These are phyloP conservation scores for Trinectes maculatus DNA, from an alignment of 2,113 vertebrate species.

Conservation along the genomic window DNA sequence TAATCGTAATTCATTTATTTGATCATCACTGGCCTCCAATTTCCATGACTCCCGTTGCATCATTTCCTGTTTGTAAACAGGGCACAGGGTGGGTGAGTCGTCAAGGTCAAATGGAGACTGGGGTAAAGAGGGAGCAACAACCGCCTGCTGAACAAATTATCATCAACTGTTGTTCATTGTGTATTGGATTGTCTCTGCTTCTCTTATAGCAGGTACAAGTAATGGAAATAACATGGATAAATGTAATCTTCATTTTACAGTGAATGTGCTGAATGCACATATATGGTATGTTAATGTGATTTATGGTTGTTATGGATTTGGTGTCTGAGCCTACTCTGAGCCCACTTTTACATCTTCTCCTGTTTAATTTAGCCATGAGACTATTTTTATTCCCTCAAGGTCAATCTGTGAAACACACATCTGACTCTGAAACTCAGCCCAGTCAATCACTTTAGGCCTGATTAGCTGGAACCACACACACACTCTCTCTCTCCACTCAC, in stretches of 20 bases:
- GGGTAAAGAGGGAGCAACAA: background rate
- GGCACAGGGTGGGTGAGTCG: constrained; percentile 19
- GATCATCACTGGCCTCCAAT: constrained; percentile 72
- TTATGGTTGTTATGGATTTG: background rate
- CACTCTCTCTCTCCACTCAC: constrained; percentile 83
- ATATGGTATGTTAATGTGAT: background rate
- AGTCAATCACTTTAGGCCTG: constrained; percentile 55
- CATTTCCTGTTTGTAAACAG: constrained; percentile 69
- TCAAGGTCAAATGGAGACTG: constrained; percentile 52
- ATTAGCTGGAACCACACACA: constrained; percentile 30
- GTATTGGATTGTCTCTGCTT: too few relatives aligned
- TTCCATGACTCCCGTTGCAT: constrained; percentile 66
- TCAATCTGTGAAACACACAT: constrained; percentile 50
- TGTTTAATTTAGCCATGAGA: constrained; percentile 37
- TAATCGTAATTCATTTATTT: constrained; percentile 82
- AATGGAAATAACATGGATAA: too few relatives aligned
- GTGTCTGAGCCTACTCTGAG: constrained; percentile 2
- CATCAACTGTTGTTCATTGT: too few relatives aligned
- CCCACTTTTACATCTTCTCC: constrained; percentile 21
- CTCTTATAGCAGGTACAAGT: too few relatives aligned
- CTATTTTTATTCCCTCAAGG: constrained; percentile 56
- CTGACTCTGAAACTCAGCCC: constrained; percentile 54
- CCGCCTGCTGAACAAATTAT: background rate
- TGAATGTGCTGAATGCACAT: too few relatives aligned
- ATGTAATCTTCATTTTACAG: too few relatives aligned